Base-by-base conservation (phyloP, 2,888 invertebrate genomes). In the Agriopis leucophaearia region DNA sequence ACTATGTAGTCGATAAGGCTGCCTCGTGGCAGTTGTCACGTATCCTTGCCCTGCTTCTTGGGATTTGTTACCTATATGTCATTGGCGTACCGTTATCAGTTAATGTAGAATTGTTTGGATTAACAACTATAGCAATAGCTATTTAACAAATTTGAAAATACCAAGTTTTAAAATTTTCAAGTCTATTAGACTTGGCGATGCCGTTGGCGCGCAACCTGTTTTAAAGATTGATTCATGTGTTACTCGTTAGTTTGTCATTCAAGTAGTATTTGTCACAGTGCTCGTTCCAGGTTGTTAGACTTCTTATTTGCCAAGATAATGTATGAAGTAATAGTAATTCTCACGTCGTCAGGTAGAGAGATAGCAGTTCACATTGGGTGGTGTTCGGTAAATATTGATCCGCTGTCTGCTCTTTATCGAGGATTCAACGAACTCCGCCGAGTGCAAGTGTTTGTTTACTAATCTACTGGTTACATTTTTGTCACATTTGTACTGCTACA, bases 261-360 rank as follows among this genome's bases (percentile, higher is more conserved):
- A 47, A 45, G 35, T n/a, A 35, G 10, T 15, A 45, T 10, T 38
- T 36, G 36, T 27, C 38, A 9, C n/a, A 38, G 12, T 10, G 56
- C 56, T 70, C 68, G 74, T 72, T 74, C 66, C 73, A 78, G 76
- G 81, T 83, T 78, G 78, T 78, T 82, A 79, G 79, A 82, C 81
- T 70, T 78, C 62, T 74, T 70, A 73, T 69, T 77, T 78, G 75
- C 74, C 74, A 69, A 72, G 80, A 81, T 82, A 78, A 73, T 76
- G 64, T n/a, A 45, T 47, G 56, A 52, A 52, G 61, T 61, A 61
- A 61, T 66, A 64, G 64, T 64, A 61, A 80, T 84, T 86, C 85
- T 84, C 86, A 83, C 82, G 84, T 82, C 82, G 84, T 82, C 84
- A 85, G 85, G 85, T 85, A 81, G 70, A 71, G 15, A 64, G 86